These are phyloP conservation scores for Drosophila prosaltans DNA, from an alignment of 1,140 invertebrate species.

Conservation along the genomic window DNA sequence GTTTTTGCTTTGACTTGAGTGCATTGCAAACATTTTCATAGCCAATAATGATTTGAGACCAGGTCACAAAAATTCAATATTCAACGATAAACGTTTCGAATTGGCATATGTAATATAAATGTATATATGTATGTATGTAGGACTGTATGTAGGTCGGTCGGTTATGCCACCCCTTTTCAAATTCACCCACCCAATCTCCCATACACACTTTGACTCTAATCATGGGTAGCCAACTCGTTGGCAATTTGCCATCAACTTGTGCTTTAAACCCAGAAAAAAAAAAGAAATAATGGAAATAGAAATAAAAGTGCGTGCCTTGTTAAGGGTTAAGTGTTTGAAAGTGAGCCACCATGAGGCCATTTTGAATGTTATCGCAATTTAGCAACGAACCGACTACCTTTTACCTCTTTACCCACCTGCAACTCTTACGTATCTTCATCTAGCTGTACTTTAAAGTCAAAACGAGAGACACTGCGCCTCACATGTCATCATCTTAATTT, in stretches of 20 bases:
- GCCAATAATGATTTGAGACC: constrained; percentile 3
- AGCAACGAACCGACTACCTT: constrained; percentile 43
- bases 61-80: neutral
- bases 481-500: constrained; percentile 80
- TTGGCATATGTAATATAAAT: too few species aligned
- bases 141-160: too few species aligned
- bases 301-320: constrained; percentile 26
- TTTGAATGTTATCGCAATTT: constrained; percentile 74
- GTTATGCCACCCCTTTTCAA: constrained; percentile 26
- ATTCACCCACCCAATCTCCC: neutral
- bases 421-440: neutral
- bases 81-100: too few species aligned
- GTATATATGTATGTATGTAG: too few species aligned
- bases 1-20: neutral
- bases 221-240: constrained; percentile 54
- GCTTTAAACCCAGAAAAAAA: constrained; percentile 49
- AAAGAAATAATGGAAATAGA: neutral
- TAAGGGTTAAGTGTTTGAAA: constrained; percentile 74
- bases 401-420: constrained; percentile 12
- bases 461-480: constrained; percentile 49
- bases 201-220: neutral
- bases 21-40: neutral
- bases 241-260: constrained; percentile 70
- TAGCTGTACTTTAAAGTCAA: constrained; percentile 20
- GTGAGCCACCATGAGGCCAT: constrained; percentile 61